Evolutionary conservation across 2,797 vertebrate species (phyloP), one percentile per base, ranked within the genome.

Genomic region (Gambelia wislizenii): DNA sequence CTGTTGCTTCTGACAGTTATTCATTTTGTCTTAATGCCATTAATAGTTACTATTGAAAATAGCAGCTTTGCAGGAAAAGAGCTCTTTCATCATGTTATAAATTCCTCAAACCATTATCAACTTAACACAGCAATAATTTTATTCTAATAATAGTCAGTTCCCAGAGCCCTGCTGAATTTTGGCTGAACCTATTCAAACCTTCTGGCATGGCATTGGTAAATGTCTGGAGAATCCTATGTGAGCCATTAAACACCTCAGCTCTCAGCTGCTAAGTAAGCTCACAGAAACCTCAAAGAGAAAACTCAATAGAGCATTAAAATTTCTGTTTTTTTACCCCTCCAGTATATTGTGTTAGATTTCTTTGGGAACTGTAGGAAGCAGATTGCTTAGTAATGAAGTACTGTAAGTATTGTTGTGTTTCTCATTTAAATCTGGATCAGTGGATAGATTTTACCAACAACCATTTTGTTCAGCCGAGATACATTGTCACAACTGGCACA

Each of bases 241-340:
- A 89, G 61, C n/a, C 77, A 70, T 75, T 78, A 67, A 25, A 72
- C 84, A 79, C 0, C 36, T 69, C 39, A 85, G 64, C 85, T 89
- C 86, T 85, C 77, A 75, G 85, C 81, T 75, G 4, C 22, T 52
- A 70, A 91, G 80, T 1, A 3, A 89, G 79, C n/a, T 89, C 70
- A 52, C 6, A 33, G 84, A 84, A 90, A 47, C 0, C 1, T 72
- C 20, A 0, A 0, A 47, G 13, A 75, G 56, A 33, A 47, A 85
- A 77, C 47, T n/a, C 0, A 0, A 0, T 12, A n/a, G 25, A 42
- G 33, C 0, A 0, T 0, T 47, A 84, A 91, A 0, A 14, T 61
- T 2, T 56, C 0, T 25, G 14, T 72, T 39, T 72, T 72, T 39
- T 16, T 72, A 39, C n/a, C 0, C 49, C 44, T 88, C 84, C 9